phyloP scores from a whole-genome alignment of 2,113 vertebrate species.

The Mionectes macconnelli region DNA sequence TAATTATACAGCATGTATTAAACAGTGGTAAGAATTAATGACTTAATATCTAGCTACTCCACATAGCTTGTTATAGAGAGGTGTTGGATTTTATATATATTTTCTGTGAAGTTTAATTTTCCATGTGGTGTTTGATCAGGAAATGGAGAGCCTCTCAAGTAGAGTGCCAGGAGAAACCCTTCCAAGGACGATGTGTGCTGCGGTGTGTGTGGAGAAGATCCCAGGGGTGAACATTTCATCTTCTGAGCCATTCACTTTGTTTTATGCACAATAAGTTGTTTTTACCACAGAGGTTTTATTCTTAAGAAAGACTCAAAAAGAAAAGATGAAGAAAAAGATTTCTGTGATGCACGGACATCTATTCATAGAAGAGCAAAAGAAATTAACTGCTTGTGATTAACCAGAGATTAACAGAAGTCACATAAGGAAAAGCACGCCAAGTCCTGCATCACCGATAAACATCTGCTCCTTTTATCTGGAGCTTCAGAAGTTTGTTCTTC shows the following conservation, averaged over 20 bases:
- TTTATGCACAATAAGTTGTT: background rate
- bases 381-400: background rate
- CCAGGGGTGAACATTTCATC: background rate
- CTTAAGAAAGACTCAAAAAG: background rate
- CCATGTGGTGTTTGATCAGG: conserved; percentile 22
- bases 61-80: background rate
- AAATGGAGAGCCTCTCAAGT: background rate
- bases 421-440: background rate
- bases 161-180: conserved; percentile 5
- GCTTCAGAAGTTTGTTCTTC: background rate
- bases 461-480: background rate
- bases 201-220: background rate
- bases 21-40: conserved; percentile 1
- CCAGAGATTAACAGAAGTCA: background rate
- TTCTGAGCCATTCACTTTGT: background rate
- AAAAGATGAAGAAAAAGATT: background rate
- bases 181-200: background rate
- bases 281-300: background rate
- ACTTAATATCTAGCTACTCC: conserved; percentile 12
- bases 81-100: conserved; percentile 48
- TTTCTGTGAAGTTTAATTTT: conserved; percentile 61
- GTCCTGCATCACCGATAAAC: background rate
- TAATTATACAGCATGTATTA: background rate
- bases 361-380: background rate
- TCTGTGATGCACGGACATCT: background rate